Percentiles rank a stretch among this genome's conserved stretches.
These are phyloP conservation scores for Brachystomella parvula DNA, from an alignment of 1,140 invertebrate genomes.

Conservation along the genomic window DNA sequence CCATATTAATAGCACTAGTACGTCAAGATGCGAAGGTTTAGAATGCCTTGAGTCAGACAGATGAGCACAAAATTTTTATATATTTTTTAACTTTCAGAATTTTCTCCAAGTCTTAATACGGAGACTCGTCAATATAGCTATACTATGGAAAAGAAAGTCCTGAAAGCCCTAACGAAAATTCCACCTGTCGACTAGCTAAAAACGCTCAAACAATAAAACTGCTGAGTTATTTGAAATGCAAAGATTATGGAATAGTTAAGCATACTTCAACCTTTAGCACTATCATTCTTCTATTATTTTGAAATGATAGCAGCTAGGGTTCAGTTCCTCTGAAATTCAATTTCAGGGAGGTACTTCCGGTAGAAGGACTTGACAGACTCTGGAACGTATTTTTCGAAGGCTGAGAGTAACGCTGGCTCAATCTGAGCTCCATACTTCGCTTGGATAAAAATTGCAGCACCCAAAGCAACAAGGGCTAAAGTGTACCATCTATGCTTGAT, in stretches of 20 bases:
- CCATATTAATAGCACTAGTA: too few relatives aligned
- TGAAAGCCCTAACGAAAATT: too few relatives aligned
- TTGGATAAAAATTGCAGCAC: conserved; percentile 30
- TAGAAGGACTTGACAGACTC: not conserved
- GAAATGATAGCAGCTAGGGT: not conserved
- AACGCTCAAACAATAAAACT: too few relatives aligned
- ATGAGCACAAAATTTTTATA: not conserved
- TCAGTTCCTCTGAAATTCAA: conserved; percentile 6
- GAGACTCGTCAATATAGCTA: not conserved
- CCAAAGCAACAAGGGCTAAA: conserved; percentile 24
- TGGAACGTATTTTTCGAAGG: conserved; percentile 15
- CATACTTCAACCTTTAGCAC: not conserved
- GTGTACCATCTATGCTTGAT: conserved; percentile 27
- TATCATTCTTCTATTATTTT: not conserved
- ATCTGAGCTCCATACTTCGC: conserved; percentile 12
- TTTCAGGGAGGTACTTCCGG: not conserved
- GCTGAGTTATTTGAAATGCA: too few relatives aligned
- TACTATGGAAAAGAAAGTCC: too few relatives aligned
- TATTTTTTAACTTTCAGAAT: not conserved
- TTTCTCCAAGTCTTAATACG: not conserved
- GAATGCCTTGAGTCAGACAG: too few relatives aligned
- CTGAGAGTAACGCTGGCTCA: not conserved
- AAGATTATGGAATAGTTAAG: not conserved
- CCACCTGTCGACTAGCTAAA: too few relatives aligned
- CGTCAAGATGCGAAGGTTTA: not conserved